phyloP scores from a whole-genome alignment of 2,113 vertebrate species.

The Bolborhynchus lineola region DNA sequence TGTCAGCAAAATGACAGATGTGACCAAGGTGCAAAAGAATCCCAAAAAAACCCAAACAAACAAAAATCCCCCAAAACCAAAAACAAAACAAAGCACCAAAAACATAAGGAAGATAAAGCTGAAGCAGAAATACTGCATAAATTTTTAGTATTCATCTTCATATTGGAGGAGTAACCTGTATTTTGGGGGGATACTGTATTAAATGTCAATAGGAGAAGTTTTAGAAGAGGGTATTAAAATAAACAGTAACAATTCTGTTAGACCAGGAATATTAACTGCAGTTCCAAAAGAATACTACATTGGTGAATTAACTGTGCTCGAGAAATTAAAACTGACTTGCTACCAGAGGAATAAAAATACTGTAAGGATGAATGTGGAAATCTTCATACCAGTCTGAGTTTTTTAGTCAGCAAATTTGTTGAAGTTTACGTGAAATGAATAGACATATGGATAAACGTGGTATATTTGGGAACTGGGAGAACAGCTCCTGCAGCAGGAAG shows the following conservation, averaged over 20 bases:
- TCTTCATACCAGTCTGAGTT: not conserved
- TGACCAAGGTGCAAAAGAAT: not conserved
- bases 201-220: not conserved
- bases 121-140: not conserved
- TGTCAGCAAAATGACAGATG: not conserved
- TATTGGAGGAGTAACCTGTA: not conserved
- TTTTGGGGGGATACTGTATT: not conserved
- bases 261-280: not conserved
- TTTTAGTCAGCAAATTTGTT: not conserved
- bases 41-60: not conserved
- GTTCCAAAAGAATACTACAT: not conserved
- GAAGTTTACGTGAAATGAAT: not conserved
- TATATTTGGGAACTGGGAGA: not conserved
- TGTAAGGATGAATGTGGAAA: not conserved
- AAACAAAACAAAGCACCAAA: not conserved
- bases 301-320: not conserved
- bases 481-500: not conserved
- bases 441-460: not conserved
- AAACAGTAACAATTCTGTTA: not conserved
- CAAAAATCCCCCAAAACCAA: not conserved
- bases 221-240: not conserved
- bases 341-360: not conserved
- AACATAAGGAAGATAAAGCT: not conserved
- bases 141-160: not conserved
- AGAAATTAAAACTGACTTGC: constrained; percentile 19